These are phyloP conservation scores for Pachyuromys duprasi DNA, from an alignment of 2,797 vertebrate species.

Conservation along the genomic window DNA sequence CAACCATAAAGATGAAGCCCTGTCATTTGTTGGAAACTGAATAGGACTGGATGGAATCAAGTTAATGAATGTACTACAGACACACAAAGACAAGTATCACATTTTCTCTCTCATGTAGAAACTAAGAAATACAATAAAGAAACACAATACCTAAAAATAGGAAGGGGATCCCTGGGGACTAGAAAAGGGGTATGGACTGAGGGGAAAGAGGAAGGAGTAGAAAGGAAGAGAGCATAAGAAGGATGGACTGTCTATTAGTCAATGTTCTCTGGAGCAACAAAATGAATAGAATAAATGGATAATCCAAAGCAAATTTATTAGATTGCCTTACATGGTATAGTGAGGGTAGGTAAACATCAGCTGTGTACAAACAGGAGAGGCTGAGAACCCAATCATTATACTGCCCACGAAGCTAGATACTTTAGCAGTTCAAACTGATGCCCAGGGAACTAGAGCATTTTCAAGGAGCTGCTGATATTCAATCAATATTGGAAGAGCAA, in stretches of 20 bases:
- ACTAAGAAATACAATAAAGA: not conserved
- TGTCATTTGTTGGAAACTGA: not conserved
- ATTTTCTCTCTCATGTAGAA: not conserved
- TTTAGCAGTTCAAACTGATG: not conserved
- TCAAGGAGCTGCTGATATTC: not conserved
- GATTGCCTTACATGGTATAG: not conserved
- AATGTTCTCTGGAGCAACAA: not conserved
- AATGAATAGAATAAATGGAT: not conserved
- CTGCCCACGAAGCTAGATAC: no score
- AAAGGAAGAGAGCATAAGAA: not conserved
- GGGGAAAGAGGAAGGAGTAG: not conserved
- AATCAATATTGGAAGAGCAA: not conserved
- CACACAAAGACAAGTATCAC: not conserved
- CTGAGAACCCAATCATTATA: not conserved
- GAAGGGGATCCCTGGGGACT: rapidly evolving
- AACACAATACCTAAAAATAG: not conserved
- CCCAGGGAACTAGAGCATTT: not conserved
- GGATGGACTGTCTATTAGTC: not conserved
- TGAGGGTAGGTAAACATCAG: no score
- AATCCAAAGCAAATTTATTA: not conserved
- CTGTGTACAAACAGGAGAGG: not conserved
- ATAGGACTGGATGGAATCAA: not conserved
- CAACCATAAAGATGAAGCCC: not conserved
- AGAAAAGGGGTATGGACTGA: rapidly evolving
- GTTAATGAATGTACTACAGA: not conserved